Evolutionary conservation across 2,113 vertebrate genomes (phyloP).

Genomic region (Pachypanchax playfairii): DNA sequence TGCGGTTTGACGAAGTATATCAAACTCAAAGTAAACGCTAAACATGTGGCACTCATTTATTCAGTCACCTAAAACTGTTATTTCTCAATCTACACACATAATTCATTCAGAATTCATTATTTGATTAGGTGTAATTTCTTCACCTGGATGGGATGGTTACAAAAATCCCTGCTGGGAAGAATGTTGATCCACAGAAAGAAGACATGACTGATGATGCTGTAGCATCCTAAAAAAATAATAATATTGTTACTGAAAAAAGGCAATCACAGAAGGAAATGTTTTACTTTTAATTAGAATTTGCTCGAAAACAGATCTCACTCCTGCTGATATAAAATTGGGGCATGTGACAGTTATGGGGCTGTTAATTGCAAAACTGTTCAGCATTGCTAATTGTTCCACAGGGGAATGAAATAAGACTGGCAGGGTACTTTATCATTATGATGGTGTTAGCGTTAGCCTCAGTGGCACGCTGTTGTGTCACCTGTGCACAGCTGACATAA

Average conservation of each 20-base stretch:
- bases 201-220: constrained; percentile 31
- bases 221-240: constrained; percentile 40
- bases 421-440: constrained; percentile 72
- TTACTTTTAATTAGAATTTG: constrained; percentile 83
- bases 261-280: constrained; percentile 76
- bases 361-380: constrained; percentile 83
- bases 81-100: constrained; percentile 58
- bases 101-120: constrained; percentile 44
- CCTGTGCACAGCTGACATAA: constrained; percentile 51
- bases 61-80: constrained; percentile 63
- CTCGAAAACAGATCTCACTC: constrained; percentile 80
- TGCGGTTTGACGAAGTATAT: constrained; percentile 71
- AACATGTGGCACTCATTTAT: constrained; percentile 56
- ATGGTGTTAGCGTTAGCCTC: constrained; percentile 40
- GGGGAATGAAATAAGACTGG: constrained; percentile 76
- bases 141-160: constrained; percentile 27
- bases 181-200: constrained; percentile 19
- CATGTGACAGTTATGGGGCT: constrained; percentile 81
- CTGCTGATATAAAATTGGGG: constrained; percentile 80
- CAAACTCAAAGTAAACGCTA: constrained; percentile 65
- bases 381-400: constrained; percentile 82
- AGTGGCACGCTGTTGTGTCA: constrained; percentile 48
- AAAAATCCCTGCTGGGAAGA: constrained; percentile 37
- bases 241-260: constrained; percentile 74
- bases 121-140: constrained; percentile 52